Evolutionary conservation across 2,113 vertebrate species (phyloP).

Genomic region (Excalfactoria chinensis): DNA sequence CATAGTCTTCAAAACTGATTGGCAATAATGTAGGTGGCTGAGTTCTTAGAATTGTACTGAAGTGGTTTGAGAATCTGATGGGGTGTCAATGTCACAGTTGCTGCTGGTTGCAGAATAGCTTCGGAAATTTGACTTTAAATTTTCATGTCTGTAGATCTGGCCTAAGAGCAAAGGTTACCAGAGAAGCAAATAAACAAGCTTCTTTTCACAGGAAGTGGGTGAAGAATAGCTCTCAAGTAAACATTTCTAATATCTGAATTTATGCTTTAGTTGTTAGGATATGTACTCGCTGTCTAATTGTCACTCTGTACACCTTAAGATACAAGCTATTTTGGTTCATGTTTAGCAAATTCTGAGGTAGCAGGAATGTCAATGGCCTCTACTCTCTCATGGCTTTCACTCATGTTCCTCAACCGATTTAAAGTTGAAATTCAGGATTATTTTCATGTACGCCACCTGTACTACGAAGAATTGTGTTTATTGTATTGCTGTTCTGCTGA

Average conservation of each 20-base stretch:
- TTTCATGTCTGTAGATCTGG: not conserved
- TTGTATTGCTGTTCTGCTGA: not conserved
- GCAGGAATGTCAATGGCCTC: not conserved
- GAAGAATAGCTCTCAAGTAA: not conserved
- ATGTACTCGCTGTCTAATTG: not conserved
- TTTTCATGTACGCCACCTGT: not conserved
- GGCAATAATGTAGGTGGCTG: conserved; percentile 15
- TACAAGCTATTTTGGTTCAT: not conserved
- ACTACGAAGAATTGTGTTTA: not conserved
- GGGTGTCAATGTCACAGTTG: not conserved
- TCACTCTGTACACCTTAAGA: not conserved
- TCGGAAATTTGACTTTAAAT: conserved; percentile 18
- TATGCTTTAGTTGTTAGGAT: not conserved
- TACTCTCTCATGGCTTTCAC: not conserved
- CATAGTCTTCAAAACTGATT: conserved; percentile 7
- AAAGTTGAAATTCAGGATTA: not conserved
- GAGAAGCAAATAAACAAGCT: not conserved
- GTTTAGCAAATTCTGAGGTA: not conserved
- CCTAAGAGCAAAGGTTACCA: not conserved
- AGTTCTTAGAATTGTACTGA: conserved; percentile 42
- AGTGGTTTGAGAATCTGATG: conserved; percentile 46
- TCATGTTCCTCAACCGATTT: not conserved
- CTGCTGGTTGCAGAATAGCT: not conserved
- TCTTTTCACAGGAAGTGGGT: not conserved
- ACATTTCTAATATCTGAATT: not conserved